Evolutionary conservation across 2,888 invertebrate genomes (phyloP), one percentile per base, ranked within the genome.

Genomic region (Portevinia maculata): DNA sequence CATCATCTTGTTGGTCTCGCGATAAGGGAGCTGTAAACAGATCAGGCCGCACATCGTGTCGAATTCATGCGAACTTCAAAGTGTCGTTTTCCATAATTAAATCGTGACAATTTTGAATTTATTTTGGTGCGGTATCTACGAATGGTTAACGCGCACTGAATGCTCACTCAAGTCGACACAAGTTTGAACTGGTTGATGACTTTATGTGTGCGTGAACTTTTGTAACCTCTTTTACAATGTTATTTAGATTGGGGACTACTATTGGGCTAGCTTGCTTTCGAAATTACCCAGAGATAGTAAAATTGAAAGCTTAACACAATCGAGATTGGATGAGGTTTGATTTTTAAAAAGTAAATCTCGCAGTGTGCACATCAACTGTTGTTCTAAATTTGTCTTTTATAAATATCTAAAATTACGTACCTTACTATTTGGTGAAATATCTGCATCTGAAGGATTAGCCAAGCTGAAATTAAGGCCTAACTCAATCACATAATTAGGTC

Each of bases 21-120:
- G 74, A 74, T 73, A 74, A 59, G 70, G 17, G 7, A 11, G 41
- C 11, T 67, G 60, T 73, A 74, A 79, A 70, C 15, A 67, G 74
- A 79, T 67, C 53, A n/a, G 24, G 46, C 52, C 28, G 24, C 67
- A 55, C 34, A 50, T 57, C 24, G 17, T 59, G 50, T 53, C 39
- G 62, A 50, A 17, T 71, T 74, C 60, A n/a, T 55, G 13, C 5
- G 79, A 79, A 79, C 67, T 71, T 59, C 0, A 48, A 39, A 48
- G 65, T 60, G 59, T 73, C 48, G 1, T 15, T 73, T 60, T 39
- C 48, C 24, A 46, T 46, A 7, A 53, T 8, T 39, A 62, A 64
- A 64, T 55, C 44, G 52, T 15, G 13, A 48, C 32, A 64, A 46
- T 7, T 28, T 28, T 17, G 15, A 1, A 15, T 41, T 19, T 19